phyloP scores from a whole-genome alignment of 1,140 invertebrate genomes.

The Drosophila pandora region DNA sequence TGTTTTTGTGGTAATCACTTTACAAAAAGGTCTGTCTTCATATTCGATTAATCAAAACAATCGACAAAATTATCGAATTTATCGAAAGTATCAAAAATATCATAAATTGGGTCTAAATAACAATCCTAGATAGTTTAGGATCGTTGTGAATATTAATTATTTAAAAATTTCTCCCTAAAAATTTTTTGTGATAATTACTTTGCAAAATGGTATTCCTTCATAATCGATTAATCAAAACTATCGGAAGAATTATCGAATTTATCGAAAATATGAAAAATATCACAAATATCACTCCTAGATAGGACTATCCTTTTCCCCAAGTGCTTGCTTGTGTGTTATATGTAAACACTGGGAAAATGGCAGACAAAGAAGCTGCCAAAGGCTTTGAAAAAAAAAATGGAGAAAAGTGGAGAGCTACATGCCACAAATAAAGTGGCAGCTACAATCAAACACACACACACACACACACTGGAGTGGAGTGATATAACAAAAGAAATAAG shows the following conservation, averaged over 20 bases:
- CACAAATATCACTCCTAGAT: no score
- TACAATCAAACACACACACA: conserved; percentile 17
- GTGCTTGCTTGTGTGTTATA: conserved; percentile 20
- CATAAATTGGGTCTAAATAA: no score
- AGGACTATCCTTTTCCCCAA: background rate
- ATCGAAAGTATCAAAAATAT: background rate
- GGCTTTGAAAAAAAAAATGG: conserved; percentile 20
- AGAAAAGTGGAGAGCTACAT: conserved; percentile 20
- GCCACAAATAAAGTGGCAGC: conserved; percentile 69
- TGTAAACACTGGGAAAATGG: conserved; percentile 59
- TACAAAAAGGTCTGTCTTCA: no score
- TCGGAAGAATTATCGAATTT: background rate
- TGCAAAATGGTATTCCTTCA: background rate
- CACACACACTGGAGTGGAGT: background rate
- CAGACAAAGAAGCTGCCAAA: conserved; percentile 59
- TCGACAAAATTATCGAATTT: background rate
- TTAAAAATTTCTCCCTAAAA: no score
- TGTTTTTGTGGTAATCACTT: no score
- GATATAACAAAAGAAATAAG: conserved; percentile 24
- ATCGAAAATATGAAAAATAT: background rate
- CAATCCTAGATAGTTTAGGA: no score
- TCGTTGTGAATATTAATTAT: no score
- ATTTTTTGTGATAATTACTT: no score
- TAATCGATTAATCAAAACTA: background rate
- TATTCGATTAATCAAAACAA: no score